Evolutionary conservation across 64 coral and sea anemone species (phyloP), one percentile per base, ranked within the genome.

Genomic region (Stylophora pistillata): DNA sequence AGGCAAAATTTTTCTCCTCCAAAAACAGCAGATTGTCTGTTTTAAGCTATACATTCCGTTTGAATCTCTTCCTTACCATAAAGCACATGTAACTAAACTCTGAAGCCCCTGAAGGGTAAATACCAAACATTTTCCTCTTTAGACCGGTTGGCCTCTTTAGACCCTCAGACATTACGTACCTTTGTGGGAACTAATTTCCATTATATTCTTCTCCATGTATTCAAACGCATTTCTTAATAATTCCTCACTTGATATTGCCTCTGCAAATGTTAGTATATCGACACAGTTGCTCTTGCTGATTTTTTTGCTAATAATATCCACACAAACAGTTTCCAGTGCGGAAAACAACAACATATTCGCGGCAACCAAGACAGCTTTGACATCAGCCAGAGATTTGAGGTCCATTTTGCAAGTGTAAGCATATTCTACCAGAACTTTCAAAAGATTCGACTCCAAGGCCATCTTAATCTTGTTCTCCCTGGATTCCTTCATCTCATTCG

Each of bases 141-240:
- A n/a, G n/a, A n/a, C n/a, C n/a, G n/a, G n/a, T 21, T 21, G 5
- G 17, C 21, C 18, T 2, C 15, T 23, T 23, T 23, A 17, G 15
- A 28, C 64, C 23, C 13, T 74, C 25, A n/a, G 11, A 14, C 72
- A 31, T 6, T 91, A n/a, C n/a, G n/a, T n/a, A 91, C 89, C 89
- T 91, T 56, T 72, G 23, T 65, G 72, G 68, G 55, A 86, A 28
- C 33, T 65, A 4, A 91, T 62, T 69, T 91, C 89, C 47, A 31
- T 54, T 64, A 91, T 86, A 56, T 91, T 77, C 41, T 76, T 76
- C 56, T 91, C 71, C 81, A 91, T 85, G 77, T 86, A 91, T 63
- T n/a, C 73, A 62, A 86, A 60, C 27, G 76, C 89, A 12, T 23
- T 91, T 86, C 56, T 91, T 31, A 31, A 69, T 52, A 91, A 65